Conservation (phyloP, 2,113 vertebrate genomes). For the Dolichotis patagonum region DNA sequence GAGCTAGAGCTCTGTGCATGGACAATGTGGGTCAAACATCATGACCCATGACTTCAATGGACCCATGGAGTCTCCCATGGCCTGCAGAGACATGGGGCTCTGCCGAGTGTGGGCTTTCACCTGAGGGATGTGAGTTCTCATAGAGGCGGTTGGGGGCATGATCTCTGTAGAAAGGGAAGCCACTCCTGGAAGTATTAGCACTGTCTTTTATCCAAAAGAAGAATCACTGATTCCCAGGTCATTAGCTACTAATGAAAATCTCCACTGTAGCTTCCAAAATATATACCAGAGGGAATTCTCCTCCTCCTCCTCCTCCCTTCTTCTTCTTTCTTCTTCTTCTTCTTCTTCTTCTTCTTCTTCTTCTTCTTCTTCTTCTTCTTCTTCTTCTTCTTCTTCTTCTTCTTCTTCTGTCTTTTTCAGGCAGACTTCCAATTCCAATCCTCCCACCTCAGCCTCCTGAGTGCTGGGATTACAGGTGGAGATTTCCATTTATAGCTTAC, state of each 20-base stretch:
- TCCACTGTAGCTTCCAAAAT: background rate
- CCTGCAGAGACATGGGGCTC: background rate
- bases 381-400: too few species aligned
- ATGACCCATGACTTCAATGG: background rate
- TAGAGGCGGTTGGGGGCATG: background rate
- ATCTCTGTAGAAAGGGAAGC: background rate
- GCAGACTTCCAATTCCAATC: background rate
- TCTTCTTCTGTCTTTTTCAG: background rate
- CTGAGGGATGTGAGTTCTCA: background rate
- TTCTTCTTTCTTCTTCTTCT: too few species aligned
- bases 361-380: too few species aligned
- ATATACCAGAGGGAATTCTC: background rate
- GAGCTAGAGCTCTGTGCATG: background rate
- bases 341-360: too few species aligned
- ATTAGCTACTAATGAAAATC: background rate
- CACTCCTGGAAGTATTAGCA: background rate
- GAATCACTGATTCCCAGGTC: background rate
- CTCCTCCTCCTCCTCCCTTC: too few species aligned
- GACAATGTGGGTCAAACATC: background rate
- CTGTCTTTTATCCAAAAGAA: background rate
- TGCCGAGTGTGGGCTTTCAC: background rate
- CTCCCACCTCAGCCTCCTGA: background rate
- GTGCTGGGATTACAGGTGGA: background rate
- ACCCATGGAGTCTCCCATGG: background rate
- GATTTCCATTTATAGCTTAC: background rate